Evolutionary conservation across 2,797 vertebrate species (phyloP).

Genomic region (Galaxias olidus): DNA sequence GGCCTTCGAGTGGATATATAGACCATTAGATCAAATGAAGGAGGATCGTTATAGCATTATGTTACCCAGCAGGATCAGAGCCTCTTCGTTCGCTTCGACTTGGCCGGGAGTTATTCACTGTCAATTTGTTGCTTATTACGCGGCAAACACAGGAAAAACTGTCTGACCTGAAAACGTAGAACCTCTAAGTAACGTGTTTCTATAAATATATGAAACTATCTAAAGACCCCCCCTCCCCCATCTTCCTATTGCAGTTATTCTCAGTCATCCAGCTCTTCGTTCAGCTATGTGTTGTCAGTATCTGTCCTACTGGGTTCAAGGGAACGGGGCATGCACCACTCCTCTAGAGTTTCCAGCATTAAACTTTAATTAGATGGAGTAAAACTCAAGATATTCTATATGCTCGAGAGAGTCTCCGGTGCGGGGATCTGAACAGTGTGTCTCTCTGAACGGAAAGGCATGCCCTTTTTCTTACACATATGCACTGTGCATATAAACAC

Average conservation of each 20-base stretch:
- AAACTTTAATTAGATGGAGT: conserved; percentile 27
- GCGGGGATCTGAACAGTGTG: conserved; percentile 1
- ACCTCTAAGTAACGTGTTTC: no score
- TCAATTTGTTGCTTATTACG: no score
- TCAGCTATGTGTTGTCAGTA: background rate
- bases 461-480: background rate
- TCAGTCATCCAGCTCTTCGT: background rate
- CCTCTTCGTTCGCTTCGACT: no score
- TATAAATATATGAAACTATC: no score
- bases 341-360: conserved; percentile 14
- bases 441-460: background rate
- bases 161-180: no score
- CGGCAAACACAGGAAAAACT: no score
- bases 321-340: no score
- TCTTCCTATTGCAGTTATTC: background rate
- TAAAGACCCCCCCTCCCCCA: background rate
- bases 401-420: background rate
- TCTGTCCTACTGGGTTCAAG: background rate
- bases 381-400: conserved; percentile 9
- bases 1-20: background rate
- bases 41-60: background rate
- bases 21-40: background rate
- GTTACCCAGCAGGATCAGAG: no score
- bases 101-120: no score
- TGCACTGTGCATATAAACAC: background rate